Base-by-base conservation (phyloP, 1,140 invertebrate genomes). In the Phortica variegata region DNA sequence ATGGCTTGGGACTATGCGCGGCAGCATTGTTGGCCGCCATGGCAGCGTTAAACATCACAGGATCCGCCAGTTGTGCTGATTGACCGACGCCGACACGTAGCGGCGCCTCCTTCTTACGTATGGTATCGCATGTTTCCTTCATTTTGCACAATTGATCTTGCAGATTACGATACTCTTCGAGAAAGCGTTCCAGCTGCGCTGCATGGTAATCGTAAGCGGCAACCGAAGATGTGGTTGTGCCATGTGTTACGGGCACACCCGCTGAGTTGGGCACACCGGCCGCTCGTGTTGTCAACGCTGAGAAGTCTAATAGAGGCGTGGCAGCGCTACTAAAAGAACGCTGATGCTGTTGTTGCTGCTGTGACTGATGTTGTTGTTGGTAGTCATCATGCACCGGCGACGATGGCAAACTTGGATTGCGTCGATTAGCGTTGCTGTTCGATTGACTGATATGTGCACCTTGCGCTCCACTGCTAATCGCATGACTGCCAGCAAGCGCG, bases 121-220 rank as follows among this genome's bases (percentile, higher is more conserved):
- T 79, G 49, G 80, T 84, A 58, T 86, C 86, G 61, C 86, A 85
- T 19, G 85, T 86, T 58, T 87, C 84, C 61, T 88, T 88, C 86
- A 89, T 89, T 68, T 83, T 84, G 43, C 83, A 85, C 47, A 90
- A 69, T 66, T 89, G 86, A 68, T 87, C 84, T 69, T 88, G 85
- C 34, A 89, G 79, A 57, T 78, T 84, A 53, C 85, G 79, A 61
- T 89, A 90, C 59, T 90, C 87, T 61, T 88, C 85, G 20, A 89
- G 79, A 69, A 89, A 89, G 23, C 83, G 81, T 61, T 89, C 87
- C 34, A 90, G 73, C 63, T 89, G 87, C 3, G 86, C 85, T 0
- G 86, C 84, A 68, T 87, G 84, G 69, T 88, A 89, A 57, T 88
- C 86, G 65, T 87, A 88, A 21, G 87, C 60, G 75, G 77, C 74